Evolutionary conservation across 2,888 invertebrate species (phyloP).

Genomic region (Yponomeuta plumbellus): DNA sequence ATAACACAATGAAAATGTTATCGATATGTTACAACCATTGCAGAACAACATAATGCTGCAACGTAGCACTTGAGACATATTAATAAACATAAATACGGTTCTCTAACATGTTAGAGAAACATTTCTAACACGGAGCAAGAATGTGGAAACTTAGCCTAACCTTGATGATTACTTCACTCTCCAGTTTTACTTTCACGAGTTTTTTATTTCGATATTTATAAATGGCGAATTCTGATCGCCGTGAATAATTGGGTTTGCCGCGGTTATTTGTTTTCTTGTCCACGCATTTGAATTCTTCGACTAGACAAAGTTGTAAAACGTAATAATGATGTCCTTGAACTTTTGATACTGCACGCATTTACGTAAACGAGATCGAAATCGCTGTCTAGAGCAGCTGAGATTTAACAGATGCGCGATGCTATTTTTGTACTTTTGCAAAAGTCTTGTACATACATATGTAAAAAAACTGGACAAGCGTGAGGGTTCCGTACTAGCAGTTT

Average conservation of each 20-base stretch:
- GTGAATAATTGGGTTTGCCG: neutral
- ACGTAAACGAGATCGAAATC: neutral
- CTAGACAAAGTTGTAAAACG: neutral
- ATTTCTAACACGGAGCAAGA: neutral
- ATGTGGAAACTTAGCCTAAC: neutral
- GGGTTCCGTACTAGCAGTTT: no score
- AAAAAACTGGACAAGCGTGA: no score
- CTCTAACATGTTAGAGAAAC: constrained; percentile 1
- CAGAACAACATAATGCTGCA: neutral
- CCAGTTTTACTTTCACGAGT: constrained; percentile 2
- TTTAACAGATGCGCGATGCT: neutral
- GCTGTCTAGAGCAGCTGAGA: neutral
- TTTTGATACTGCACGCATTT: neutral
- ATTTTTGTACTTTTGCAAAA: neutral
- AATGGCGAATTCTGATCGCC: neutral
- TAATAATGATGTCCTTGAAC: neutral
- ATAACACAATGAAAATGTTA: neutral
- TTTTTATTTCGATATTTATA: constrained; percentile 4
- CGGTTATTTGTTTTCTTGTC: neutral
- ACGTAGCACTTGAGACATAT: neutral
- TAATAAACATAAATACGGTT: neutral
- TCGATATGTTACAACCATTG: neutral
- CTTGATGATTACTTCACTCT: constrained; percentile 3
- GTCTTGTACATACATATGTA: no score
- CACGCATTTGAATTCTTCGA: neutral